Conservation (phyloP, 2,888 invertebrate genomes). For the Chrysotoxum bicinctum region DNA sequence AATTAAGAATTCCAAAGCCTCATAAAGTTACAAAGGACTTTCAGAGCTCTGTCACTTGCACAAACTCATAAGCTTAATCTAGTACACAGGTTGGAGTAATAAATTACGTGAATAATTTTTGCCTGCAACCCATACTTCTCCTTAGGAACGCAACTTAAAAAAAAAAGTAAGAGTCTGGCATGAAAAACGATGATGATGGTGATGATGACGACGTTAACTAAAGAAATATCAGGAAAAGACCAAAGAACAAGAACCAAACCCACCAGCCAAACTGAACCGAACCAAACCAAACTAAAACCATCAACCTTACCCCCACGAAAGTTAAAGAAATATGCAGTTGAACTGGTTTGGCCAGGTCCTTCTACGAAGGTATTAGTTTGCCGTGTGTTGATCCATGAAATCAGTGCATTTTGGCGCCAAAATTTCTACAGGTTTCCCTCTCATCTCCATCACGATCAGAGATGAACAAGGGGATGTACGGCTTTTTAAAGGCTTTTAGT, state of each 20-base stretch:
- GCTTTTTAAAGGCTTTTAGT: conserved; percentile 61
- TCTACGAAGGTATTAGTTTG: conserved; percentile 2
- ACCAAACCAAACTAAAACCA: not conserved
- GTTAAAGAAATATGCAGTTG: conserved; percentile 56
- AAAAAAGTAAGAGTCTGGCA: conserved; percentile 62
- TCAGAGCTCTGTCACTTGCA: no score
- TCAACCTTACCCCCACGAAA: conserved; percentile 40
- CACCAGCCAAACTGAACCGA: not conserved
- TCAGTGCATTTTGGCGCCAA: conserved; percentile 79
- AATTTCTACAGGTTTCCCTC: conserved; percentile 78
- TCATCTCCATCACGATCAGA: not conserved
- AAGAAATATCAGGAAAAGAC: conserved; percentile 24
- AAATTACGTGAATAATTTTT: not conserved
- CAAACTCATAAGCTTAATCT: no score
- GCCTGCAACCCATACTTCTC: not conserved
- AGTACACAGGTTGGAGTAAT: no score
- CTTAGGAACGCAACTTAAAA: not conserved
- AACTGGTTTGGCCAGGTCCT: conserved; percentile 62
- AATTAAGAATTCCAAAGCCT: no score
- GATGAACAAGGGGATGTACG: conserved; percentile 9
- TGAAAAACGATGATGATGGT: conserved; percentile 20
- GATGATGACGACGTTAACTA: conserved; percentile 37
- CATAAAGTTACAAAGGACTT: no score
- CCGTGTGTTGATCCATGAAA: conserved; percentile 54
- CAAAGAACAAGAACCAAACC: conserved; percentile 45